These are phyloP conservation scores for Frieseomelitta varia DNA, from an alignment of 1,140 invertebrate genomes.

Conservation along the genomic window DNA sequence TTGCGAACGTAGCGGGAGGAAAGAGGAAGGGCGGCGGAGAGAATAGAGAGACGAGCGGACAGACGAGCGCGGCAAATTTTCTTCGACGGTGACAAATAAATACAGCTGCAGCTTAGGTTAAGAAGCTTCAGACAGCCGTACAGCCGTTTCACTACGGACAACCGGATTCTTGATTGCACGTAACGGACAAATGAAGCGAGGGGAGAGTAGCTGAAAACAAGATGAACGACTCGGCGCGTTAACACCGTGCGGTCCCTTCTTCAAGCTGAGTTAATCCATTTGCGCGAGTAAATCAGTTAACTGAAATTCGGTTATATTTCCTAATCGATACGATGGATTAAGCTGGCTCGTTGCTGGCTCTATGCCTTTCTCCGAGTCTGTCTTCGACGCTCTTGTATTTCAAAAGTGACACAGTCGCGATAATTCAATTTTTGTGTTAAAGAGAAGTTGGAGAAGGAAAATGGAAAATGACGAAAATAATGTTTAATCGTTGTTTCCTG, in stretches of 20 bases:
- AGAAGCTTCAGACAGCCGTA: slow-evolving; percentile 59
- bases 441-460: too few species aligned
- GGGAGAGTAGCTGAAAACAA: slow-evolving; percentile 66
- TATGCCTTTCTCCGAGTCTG: neutral
- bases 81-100: slow-evolving; percentile 61
- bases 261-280: slow-evolving; percentile 68
- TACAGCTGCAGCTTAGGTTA: slow-evolving; percentile 58
- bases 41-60: neutral
- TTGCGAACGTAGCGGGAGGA: slow-evolving; percentile 21
- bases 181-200: slow-evolving; percentile 69
- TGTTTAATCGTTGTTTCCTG: too few species aligned
- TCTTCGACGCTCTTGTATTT: neutral
- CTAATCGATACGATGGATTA: slow-evolving; percentile 74
- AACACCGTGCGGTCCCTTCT: slow-evolving; percentile 49
- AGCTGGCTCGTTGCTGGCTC: slow-evolving; percentile 52
- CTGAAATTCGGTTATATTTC: slow-evolving; percentile 73
- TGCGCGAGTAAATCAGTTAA: slow-evolving; percentile 69
- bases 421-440: too few species aligned
- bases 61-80: slow-evolving; percentile 38
- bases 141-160: slow-evolving; percentile 51
- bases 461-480: too few species aligned
- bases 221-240: slow-evolving; percentile 65
- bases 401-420: too few species aligned
- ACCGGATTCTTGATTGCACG: slow-evolving; percentile 65
- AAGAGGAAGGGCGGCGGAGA: too few species aligned